phyloP scores from a whole-genome alignment of 2,888 invertebrate genomes.

The Phyllotreta striolata region DNA sequence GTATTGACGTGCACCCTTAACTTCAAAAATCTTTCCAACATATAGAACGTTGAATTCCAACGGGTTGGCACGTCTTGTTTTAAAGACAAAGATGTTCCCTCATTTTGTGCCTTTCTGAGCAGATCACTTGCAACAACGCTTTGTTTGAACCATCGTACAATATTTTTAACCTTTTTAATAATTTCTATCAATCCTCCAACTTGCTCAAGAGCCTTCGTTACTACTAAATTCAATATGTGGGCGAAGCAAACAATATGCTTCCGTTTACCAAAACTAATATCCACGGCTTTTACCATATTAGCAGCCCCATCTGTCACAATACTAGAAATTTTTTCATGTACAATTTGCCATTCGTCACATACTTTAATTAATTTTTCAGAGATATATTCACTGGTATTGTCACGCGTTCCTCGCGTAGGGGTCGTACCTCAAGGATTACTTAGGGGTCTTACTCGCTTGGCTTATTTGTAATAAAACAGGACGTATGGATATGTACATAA shows the following conservation, averaged over 20 bases:
- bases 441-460: no score
- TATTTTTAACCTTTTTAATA: neutral
- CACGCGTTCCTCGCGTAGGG: no score
- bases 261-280: neutral
- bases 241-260: neutral
- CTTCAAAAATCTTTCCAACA: neutral
- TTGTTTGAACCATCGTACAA: no score
- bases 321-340: neutral
- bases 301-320: constrained; percentile 1
- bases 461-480: no score
- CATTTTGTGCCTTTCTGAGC: neutral
- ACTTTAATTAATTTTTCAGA: neutral
- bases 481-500: no score
- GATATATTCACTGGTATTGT: neutral
- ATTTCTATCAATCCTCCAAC: neutral
- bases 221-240: neutral
- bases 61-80: neutral
- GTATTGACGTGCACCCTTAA: neutral
- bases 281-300: neutral
- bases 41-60: neutral
- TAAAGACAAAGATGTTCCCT: neutral
- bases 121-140: neutral
- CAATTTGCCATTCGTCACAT: neutral
- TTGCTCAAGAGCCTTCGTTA: neutral
- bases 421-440: no score